These are phyloP conservation scores for Auanema sp. DNA, from an alignment of 2,888 invertebrate genomes.

Conservation along the genomic window DNA sequence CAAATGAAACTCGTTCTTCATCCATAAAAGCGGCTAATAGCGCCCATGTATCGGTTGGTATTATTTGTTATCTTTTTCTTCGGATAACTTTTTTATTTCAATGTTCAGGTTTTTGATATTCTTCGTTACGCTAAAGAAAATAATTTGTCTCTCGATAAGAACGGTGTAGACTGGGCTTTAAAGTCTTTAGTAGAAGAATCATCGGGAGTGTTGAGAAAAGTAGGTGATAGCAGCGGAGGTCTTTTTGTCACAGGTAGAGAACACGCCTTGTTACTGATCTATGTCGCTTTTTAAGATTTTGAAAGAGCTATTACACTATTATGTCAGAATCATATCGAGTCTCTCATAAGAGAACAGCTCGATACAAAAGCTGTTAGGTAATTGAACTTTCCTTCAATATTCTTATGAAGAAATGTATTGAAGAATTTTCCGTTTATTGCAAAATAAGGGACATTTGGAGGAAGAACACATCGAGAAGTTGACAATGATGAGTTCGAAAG, in stretches of 20 bases:
- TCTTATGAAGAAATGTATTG: slow-evolving; percentile 21
- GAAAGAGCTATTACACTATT: slow-evolving; percentile 75
- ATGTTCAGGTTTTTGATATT: slow-evolving; percentile 46
- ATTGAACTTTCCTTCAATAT: not conserved
- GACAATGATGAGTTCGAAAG: slow-evolving; percentile 90
- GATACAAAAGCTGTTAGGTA: slow-evolving; percentile 72
- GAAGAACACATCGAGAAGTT: slow-evolving; percentile 80
- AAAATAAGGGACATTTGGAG: slow-evolving; percentile 80
- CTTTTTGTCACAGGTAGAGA: slow-evolving; percentile 76
- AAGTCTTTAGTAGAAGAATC: slow-evolving; percentile 75
- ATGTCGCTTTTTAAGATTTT: slow-evolving; percentile 65
- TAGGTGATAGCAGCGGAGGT: slow-evolving; percentile 82
- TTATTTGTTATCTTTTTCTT: slow-evolving; percentile 15
- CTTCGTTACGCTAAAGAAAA: slow-evolving; percentile 41
- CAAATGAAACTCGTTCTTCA: slow-evolving; percentile 20
- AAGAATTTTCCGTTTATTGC: slow-evolving; percentile 77
- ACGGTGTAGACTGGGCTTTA: slow-evolving; percentile 65
- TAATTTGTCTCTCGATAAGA: slow-evolving; percentile 34
- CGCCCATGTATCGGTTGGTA: slow-evolving; percentile 26
- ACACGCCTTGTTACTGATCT: not conserved
- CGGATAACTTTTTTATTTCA: not conserved
- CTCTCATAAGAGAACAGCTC: slow-evolving; percentile 81
- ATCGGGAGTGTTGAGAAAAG: slow-evolving; percentile 76
- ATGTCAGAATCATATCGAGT: slow-evolving; percentile 77
- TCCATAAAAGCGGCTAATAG: slow-evolving; percentile 8